Percentiles rank a stretch among this genome's conserved stretches.
Evolutionary conservation across 2,797 vertebrate species (phyloP).

Genomic region (Melanotaenia parkinsoni): DNA sequence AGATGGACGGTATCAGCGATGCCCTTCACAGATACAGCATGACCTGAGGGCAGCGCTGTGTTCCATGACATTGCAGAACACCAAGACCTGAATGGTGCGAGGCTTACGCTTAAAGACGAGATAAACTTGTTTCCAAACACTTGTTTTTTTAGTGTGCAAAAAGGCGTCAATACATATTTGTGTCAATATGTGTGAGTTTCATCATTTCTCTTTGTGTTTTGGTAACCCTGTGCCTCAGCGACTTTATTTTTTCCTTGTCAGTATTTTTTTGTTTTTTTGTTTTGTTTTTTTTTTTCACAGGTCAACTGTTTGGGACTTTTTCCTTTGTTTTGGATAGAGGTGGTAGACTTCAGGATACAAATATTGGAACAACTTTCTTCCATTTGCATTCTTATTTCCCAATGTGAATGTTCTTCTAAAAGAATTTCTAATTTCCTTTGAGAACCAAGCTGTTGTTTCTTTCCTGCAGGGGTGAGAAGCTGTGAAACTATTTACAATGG

Average conservation of each 20-base stretch:
- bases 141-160: constrained; percentile 58
- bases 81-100: constrained; percentile 66
- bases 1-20: constrained; percentile 73
- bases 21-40: constrained; percentile 67
- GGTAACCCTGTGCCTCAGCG: constrained; percentile 48
- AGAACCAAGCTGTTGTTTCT: constrained; percentile 52
- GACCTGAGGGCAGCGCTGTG: constrained; percentile 64
- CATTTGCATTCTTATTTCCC: constrained; percentile 22
- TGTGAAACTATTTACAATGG: constrained; percentile 50
- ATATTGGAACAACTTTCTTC: constrained; percentile 18
- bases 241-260: constrained; percentile 49
- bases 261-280: not conserved
- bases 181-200: constrained; percentile 40
- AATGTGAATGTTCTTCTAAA: constrained; percentile 33
- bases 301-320: constrained; percentile 55
- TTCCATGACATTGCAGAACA: constrained; percentile 71
- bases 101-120: constrained; percentile 70
- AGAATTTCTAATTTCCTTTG: constrained; percentile 62
- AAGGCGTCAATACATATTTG: constrained; percentile 41
- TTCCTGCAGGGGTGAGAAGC: constrained; percentile 69
- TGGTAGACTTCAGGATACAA: constrained; percentile 21
- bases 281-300: constrained; percentile 41
- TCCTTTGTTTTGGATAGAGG: constrained; percentile 34
- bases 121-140: constrained; percentile 61
- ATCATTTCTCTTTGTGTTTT: constrained; percentile 61